Evolutionary conservation across 2,888 invertebrate genomes (phyloP), one percentile per base, ranked within the genome.

Genomic region (Plagodis pulveraria): DNA sequence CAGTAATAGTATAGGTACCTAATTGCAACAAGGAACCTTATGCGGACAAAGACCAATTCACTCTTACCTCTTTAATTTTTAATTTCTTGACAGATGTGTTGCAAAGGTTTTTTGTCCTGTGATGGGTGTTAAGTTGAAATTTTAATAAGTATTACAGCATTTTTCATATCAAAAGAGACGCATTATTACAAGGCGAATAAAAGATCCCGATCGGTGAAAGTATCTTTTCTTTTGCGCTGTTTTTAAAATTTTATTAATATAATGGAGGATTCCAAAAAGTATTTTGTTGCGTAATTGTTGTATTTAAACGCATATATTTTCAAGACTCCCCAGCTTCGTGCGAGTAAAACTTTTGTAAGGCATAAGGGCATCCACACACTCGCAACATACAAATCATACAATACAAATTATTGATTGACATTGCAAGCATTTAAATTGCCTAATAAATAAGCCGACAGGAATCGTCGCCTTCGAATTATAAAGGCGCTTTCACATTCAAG

Each of bases 401-500:
- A 57, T 54, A 58, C 35, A 56, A 67, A 51, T 55, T 51, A 71
- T 69, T 66, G 64, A 70, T 66, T 67, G 64, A 62, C 61, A 67
- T 63, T 53, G 51, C 62, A 56, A 68, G 61, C 62, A 56, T 67
- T 66, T 62, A 66, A 78, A 79, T 76, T 74, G 74, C 77, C 74
- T 69, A 74, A 73, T 73, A 75, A 74, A 71, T 69, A 66, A 62
- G 65, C 68, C 65, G 71, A 65, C 69, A 77, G 73, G 71, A 73
- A 74, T 76, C 78, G 76, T 78, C 84, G 86, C 86, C 81, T 81
- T 67, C 74, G 73, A 81, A 87, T 87, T 87, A 87, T 86, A 89
- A 88, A 87, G 83, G 77, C 83, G 80, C 81, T 87, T 85, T 83
- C 81, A 84, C 81, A 84, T 83, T 79, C 75, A 81, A 78, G 79